These are phyloP conservation scores for Drosophila sp. DNA, from an alignment of 1,140 invertebrate species.

Conservation along the genomic window DNA sequence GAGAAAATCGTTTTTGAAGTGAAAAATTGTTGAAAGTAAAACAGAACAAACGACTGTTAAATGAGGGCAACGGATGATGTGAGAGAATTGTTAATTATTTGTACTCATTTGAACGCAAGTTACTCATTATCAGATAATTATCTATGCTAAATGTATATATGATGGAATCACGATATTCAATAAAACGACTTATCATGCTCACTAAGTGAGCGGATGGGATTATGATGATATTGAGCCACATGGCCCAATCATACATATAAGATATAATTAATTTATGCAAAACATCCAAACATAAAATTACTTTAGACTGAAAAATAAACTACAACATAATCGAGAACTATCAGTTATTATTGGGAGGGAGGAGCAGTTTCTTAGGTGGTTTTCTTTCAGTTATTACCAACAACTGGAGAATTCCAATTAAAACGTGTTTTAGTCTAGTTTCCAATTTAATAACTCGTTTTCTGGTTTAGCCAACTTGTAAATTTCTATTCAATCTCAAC, in stretches of 20 bases:
- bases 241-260: no score
- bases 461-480: not conserved
- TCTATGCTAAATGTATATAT: constrained; percentile 6
- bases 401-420: no score
- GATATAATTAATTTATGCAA: no score
- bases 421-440: not conserved
- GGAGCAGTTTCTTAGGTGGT: no score
- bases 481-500: not conserved
- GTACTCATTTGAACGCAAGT: not conserved
- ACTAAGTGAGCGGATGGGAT: not conserved
- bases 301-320: no score
- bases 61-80: not conserved
- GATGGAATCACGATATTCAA: not conserved
- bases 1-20: not conserved
- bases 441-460: not conserved
- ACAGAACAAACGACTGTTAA: not conserved
- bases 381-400: no score
- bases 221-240: not conserved
- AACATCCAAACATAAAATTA: no score
- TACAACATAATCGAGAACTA: no score
- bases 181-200: not conserved
- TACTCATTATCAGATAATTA: constrained; percentile 5
- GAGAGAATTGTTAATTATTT: not conserved
- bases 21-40: not conserved
- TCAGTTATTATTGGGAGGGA: no score